phyloP scores from a whole-genome alignment of 1,140 invertebrate species.

The Potamilus streckersoni region DNA sequence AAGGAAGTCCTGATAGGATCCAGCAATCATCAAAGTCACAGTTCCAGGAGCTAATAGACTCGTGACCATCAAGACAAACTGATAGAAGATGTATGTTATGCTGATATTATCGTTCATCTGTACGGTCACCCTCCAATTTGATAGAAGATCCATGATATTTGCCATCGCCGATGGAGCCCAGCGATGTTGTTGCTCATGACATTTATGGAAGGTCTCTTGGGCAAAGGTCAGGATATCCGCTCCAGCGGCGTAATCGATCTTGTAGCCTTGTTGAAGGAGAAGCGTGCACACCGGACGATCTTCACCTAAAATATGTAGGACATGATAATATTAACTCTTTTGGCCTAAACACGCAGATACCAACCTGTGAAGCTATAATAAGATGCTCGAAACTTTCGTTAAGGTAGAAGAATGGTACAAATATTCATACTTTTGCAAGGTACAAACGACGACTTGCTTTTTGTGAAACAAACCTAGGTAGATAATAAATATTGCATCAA shows the following conservation, averaged over 20 bases:
- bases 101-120: conserved; percentile 75
- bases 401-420: too few species aligned
- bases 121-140: conserved; percentile 71
- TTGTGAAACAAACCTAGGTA: too few species aligned
- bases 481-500: too few species aligned
- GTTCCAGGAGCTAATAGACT: conserved; percentile 90
- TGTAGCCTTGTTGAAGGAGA: conserved; percentile 74
- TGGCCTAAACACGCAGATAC: too few species aligned
- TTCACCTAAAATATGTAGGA: conserved; percentile 75
- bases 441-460: too few species aligned
- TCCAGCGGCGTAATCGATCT: conserved; percentile 77
- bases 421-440: too few species aligned
- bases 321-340: too few species aligned
- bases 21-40: conserved; percentile 96
- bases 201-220: conserved; percentile 71
- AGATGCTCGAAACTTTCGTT: too few species aligned
- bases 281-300: conserved; percentile 78
- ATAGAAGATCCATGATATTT: conserved; percentile 75
- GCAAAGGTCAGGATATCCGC: conserved; percentile 77
- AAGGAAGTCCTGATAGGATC: conserved; percentile 91
- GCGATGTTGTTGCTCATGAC: conserved; percentile 71
- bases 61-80: conserved; percentile 81
- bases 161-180: conserved; percentile 78
- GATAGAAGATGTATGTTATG: conserved; percentile 71
- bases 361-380: too few species aligned